Evolutionary conservation across 2,888 invertebrate genomes (phyloP).

Genomic region (Synanthedon formicaeformis): DNA sequence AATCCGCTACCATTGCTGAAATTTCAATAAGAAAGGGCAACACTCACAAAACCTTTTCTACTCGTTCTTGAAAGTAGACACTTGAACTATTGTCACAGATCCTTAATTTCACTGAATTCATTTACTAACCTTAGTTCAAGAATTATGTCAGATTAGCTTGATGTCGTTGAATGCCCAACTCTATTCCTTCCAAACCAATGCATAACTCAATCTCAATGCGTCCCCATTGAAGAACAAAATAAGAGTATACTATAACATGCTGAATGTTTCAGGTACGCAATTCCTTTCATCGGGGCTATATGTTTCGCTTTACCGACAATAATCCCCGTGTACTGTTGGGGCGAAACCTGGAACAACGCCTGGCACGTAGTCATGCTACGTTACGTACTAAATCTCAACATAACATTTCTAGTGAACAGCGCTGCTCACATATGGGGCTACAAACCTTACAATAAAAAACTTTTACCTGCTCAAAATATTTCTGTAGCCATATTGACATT

Average conservation of each 20-base stretch:
- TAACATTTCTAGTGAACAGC: constrained; percentile 76
- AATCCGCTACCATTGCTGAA: neutral
- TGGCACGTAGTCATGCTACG: constrained; percentile 61
- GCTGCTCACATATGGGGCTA: constrained; percentile 69
- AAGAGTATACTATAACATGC: too few species aligned
- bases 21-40: neutral
- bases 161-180: too few species aligned
- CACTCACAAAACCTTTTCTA: neutral
- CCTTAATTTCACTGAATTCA: too few species aligned
- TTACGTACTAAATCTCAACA: constrained; percentile 68
- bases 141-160: too few species aligned
- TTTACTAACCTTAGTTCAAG: too few species aligned
- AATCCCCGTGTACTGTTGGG: constrained; percentile 72
- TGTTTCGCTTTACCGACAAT: constrained; percentile 64
- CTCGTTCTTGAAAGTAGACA: too few species aligned
- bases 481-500: constrained; percentile 15
- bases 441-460: constrained; percentile 49
- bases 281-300: constrained; percentile 70
- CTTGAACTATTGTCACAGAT: too few species aligned
- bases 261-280: constrained; percentile 62
- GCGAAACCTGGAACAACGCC: constrained; percentile 54
- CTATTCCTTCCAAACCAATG: too few species aligned
- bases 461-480: constrained; percentile 23
- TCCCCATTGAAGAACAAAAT: too few species aligned
- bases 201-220: too few species aligned